These are phyloP conservation scores for Cephus cinctus DNA, from an alignment of 1,140 invertebrate species.

Conservation along the genomic window DNA sequence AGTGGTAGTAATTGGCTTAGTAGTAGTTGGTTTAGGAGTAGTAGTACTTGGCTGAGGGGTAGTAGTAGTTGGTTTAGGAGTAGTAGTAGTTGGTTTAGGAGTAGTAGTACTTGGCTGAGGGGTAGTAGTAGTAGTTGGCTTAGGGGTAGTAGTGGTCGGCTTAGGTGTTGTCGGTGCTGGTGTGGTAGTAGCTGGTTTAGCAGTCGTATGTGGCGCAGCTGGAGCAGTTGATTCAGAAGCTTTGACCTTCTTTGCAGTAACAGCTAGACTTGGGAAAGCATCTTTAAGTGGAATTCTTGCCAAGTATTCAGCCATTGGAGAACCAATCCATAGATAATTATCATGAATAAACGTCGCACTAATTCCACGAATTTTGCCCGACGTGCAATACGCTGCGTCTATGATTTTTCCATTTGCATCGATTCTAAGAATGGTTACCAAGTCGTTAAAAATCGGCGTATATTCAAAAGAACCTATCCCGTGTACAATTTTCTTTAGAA, in stretches of 20 bases:
- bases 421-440: slow-evolving; percentile 60
- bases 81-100: slow-evolving; percentile 25
- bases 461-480: slow-evolving; percentile 54
- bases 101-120: slow-evolving; percentile 1
- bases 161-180: slow-evolving; percentile 17
- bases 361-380: slow-evolving; percentile 52
- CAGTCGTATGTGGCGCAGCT: neutral
- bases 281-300: slow-evolving; percentile 61
- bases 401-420: slow-evolving; percentile 69
- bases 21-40: slow-evolving; percentile 21
- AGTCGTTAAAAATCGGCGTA: slow-evolving; percentile 43
- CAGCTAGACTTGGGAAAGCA: slow-evolving; percentile 47
- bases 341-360: slow-evolving; percentile 63
- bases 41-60: slow-evolving; percentile 18
- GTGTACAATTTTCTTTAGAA: slow-evolving; percentile 57
- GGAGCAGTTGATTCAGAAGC: neutral
- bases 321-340: slow-evolving; percentile 65
- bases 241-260: slow-evolving; percentile 1
- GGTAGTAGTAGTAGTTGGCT: neutral
- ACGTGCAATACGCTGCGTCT: slow-evolving; percentile 59
- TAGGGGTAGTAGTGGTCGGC: slow-evolving; percentile 22
- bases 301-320: slow-evolving; percentile 69
- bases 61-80: slow-evolving; percentile 25
- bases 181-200: slow-evolving; percentile 5
- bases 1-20: slow-evolving; percentile 21